Evolutionary conservation across 2,113 vertebrate species (phyloP), one percentile per base, ranked within the genome.

Genomic region (Phrynocephalus versicolor): DNA sequence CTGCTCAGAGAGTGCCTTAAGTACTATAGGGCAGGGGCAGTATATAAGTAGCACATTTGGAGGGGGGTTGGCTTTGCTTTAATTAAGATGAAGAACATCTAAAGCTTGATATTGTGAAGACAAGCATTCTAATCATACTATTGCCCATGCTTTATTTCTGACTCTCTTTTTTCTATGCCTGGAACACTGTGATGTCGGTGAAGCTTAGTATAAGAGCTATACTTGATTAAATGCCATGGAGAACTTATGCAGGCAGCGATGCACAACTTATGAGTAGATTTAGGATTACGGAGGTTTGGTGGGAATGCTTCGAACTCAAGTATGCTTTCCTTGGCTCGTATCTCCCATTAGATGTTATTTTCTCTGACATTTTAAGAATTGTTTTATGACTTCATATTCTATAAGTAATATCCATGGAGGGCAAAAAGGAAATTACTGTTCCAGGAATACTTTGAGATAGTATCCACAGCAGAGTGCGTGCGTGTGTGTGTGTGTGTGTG

Each of bases 291-390:
- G 89, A 74, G 90, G 91, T 95, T 96, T 94, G 94, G 93, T 94
- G 92, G 92, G 95, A 96, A 95, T 27, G 89, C 91, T 95, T 94
- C 94, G 94, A 92, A 84, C 93, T 69, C 19, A 85, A 85, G 76
- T 25, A 79, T 96, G 95, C 96, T 97, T 96, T 96, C 91, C 86
- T 97, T 96, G 96, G 96, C 96, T 70, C 13, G 81, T 69, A 85
- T 86, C 75, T 75, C 87, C 92, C 93, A 82, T 92, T 93, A 94
- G 94, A 95, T 87, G 92, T 93, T 92, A 94, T 96, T 96, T 93
- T 92, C 92, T 89, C 90, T 95, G 95, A 95, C 94, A 81, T 95
- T 94, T 96, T 84, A 89, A 84, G 94, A 92, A 95, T 96, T 96
- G 94, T 82, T 96, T 96, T 96, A 95, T 90, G 92, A 87, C 95